Conservation (phyloP, 2,888 invertebrate genomes). For the Bugulina stolonifera region DNA sequence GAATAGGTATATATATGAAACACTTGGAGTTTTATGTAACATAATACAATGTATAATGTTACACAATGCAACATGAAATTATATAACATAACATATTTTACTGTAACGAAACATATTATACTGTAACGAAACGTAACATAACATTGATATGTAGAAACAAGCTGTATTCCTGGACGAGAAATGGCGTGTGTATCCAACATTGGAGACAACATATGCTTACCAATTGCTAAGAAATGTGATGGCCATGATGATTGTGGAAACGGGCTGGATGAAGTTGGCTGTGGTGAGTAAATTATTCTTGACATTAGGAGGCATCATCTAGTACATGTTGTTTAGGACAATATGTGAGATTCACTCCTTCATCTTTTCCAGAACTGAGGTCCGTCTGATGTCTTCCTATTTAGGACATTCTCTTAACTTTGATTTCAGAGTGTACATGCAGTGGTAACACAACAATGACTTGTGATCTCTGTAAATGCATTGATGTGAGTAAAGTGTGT, state of each 20-base stretch:
- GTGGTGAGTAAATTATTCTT: slow-evolving; percentile 58
- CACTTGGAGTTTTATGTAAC: too few species aligned
- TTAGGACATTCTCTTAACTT: not conserved
- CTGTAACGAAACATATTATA: too few species aligned
- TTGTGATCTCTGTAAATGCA: not conserved
- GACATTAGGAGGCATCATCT: too few species aligned
- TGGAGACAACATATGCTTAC: slow-evolving; percentile 25
- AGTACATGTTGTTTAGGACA: too few species aligned
- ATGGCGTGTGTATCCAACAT: not conserved
- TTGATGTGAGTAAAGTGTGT: slow-evolving; percentile 2
- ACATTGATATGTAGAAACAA: not conserved
- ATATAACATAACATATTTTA: too few species aligned
- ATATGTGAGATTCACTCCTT: too few species aligned
- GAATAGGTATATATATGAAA: too few species aligned
- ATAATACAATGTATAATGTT: too few species aligned
- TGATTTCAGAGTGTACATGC: slow-evolving; percentile 8
- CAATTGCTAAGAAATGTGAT: slow-evolving; percentile 30
- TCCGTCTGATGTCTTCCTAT: too few species aligned
- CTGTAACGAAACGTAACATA: too few species aligned
- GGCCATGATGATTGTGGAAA: slow-evolving; percentile 62
- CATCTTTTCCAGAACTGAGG: too few species aligned
- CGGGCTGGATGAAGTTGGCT: slow-evolving; percentile 69
- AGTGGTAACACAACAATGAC: not conserved
- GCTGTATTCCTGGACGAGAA: not conserved
- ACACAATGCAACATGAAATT: too few species aligned